Percentiles rank a stretch among this genome's conserved stretches.
phyloP scores from a whole-genome alignment of 2,888 invertebrate species.

The Lomographa bimaculata region DNA sequence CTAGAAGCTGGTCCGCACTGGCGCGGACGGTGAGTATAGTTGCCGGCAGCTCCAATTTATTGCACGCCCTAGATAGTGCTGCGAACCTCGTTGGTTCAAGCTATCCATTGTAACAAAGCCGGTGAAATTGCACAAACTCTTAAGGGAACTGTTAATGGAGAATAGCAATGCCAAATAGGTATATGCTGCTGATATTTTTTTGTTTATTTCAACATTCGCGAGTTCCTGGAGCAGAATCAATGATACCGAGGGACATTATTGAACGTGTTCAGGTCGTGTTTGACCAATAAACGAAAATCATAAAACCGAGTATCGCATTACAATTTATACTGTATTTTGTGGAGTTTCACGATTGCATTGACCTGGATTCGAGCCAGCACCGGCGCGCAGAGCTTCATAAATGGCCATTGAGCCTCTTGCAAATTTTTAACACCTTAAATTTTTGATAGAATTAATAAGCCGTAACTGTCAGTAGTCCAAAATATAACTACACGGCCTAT shows the following conservation, averaged over 20 bases:
- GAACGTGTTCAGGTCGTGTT: neutral
- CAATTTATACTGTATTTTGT: slow-evolving; percentile 12
- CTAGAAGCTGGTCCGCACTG: slow-evolving; percentile 15
- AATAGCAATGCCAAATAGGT: no score
- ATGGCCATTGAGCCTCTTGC: slow-evolving; percentile 15
- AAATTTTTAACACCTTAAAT: slow-evolving; percentile 8
- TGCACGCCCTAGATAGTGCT: slow-evolving; percentile 20
- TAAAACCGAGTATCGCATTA: slow-evolving; percentile 1
- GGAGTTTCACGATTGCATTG: slow-evolving; percentile 33
- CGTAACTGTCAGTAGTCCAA: neutral
- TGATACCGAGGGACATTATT: neutral
- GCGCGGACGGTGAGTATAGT: slow-evolving; percentile 15
- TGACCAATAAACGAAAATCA: neutral
- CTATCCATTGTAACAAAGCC: slow-evolving; percentile 2
- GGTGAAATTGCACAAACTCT: neutral
- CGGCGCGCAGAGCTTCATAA: slow-evolving; percentile 23
- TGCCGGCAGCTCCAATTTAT: slow-evolving; percentile 24
- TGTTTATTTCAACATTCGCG: no score
- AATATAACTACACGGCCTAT: neutral
- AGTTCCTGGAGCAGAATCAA: neutral
- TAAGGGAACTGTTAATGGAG: neutral
- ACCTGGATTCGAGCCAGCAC: slow-evolving; percentile 34
- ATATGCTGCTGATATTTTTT: neutral
- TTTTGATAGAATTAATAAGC: neutral
- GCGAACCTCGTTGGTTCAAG: slow-evolving; percentile 9